Evolutionary conservation across 2,113 vertebrate species (phyloP).

Genomic region (Ptilonorhynchus violaceus): DNA sequence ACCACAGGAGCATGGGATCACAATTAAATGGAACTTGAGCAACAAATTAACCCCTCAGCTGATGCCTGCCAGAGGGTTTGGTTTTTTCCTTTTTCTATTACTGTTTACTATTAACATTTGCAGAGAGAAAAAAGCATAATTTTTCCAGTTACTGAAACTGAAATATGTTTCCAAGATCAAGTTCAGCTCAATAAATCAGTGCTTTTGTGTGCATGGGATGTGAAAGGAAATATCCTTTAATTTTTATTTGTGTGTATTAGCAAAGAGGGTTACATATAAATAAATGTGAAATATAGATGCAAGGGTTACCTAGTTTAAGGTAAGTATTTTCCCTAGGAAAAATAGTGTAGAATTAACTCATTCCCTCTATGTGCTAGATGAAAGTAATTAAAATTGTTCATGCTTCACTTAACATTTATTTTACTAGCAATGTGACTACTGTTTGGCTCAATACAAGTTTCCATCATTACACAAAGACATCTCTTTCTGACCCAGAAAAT

Average conservation of each 20-base stretch:
- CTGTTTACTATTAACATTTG: background rate
- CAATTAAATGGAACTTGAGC: background rate
- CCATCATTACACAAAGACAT: background rate
- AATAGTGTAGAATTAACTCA: background rate
- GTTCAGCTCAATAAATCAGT: background rate
- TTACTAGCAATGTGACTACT: background rate
- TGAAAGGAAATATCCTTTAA: background rate
- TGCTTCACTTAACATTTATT: slow-evolving; percentile 9
- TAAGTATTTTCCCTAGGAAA: background rate
- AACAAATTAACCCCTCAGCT: slow-evolving; percentile 34
- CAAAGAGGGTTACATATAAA: background rate
- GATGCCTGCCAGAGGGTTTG: background rate
- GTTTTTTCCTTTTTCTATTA: background rate
- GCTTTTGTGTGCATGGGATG: background rate
- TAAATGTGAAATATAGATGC: background rate
- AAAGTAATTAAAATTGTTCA: slow-evolving; percentile 35
- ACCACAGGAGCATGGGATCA: background rate
- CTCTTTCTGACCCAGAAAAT: background rate
- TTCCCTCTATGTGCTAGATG: background rate
- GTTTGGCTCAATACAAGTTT: slow-evolving; percentile 39
- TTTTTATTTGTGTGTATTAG: background rate
- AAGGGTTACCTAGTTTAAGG: background rate
- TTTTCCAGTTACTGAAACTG: no score
- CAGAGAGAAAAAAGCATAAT: background rate
- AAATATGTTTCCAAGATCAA: background rate